phyloP scores from a whole-genome alignment of 2,888 invertebrate species.

The Pristionchus entomophagus region DNA sequence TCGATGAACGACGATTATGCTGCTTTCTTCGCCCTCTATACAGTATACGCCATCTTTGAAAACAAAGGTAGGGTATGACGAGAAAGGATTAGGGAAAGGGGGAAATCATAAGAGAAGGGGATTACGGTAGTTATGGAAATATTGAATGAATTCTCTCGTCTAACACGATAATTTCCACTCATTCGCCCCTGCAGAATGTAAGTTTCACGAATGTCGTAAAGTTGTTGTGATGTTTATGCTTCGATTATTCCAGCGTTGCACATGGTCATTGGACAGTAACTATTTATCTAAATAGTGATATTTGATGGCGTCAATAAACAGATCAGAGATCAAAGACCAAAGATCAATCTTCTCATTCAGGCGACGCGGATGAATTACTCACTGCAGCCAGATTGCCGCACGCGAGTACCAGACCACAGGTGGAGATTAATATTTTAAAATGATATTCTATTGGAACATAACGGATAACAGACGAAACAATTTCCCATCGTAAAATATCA shows the following conservation, averaged over 20 bases:
- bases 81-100: not conserved
- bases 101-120: not conserved
- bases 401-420: constrained; percentile 7
- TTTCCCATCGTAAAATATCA: too few species aligned
- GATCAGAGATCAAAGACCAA: too few species aligned
- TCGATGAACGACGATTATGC: constrained; percentile 91
- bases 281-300: not conserved
- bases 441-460: not conserved
- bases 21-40: constrained; percentile 90
- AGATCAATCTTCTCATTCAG: constrained; percentile 51
- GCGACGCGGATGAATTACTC: constrained; percentile 61
- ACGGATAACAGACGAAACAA: too few species aligned
- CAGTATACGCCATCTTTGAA: constrained; percentile 92
- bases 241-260: not conserved
- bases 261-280: too few species aligned
- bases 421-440: not conserved
- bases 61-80: constrained; percentile 85
- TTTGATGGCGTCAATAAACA: too few species aligned
- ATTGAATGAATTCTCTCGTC: not conserved
- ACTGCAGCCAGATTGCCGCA: constrained; percentile 59
- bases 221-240: constrained; percentile 38
- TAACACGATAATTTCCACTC: constrained; percentile 24
- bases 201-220: constrained; percentile 55
- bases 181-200: constrained; percentile 55
- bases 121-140: not conserved